Base-by-base conservation (phyloP, 2,113 vertebrate genomes). In the Oplegnathus fasciatus region DNA sequence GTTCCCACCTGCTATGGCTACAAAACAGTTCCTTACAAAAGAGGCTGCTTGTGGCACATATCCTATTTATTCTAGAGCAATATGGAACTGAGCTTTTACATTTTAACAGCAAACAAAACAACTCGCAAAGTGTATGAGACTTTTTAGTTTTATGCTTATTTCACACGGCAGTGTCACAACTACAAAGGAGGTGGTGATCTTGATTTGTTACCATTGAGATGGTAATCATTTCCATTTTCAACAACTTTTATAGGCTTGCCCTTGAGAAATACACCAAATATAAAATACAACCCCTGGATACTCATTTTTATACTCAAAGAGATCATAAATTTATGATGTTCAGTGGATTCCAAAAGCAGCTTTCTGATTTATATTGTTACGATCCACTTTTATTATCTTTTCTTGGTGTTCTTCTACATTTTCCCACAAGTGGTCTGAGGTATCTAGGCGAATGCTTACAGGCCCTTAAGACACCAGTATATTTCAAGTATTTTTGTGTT, bases 151-250 rank as follows among this genome's bases (percentile, higher is more conserved):
- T 18, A 22, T 30, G 28, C 28, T 61, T 50, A 14, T 62, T 71
- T 67, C 5, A 57, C 48, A 32, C 11, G 20, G 11, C 42, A 10
- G 48, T 46, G 3, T 34, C 28, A 66, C 55, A 54, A 24, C 80
- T 54, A 68, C 72, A 44, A 55, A 46, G 34, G 11, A 32, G 15
- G 46, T 40, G 54, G 26, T 75, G 37, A 55, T 80, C 10, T 46
- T 46, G 32, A 75, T 80, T 80, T 61, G 44, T 69, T 30, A 15
- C 42, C 8, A 26, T 11, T 26, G 14, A 57, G 26, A 55, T 55
- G 26, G 34, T 44, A 55, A 79, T 74, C 14, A 75, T 61, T 54
- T 74, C 11, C 32, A n/a, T 74, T 68, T 79, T 68, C 34, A 54
- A 62, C 42, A 62, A 22, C 28, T 62, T 54, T n/a, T 52, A n/a